Conservation (phyloP, 2,113 vertebrate genomes). For the Scomber colias region DNA sequence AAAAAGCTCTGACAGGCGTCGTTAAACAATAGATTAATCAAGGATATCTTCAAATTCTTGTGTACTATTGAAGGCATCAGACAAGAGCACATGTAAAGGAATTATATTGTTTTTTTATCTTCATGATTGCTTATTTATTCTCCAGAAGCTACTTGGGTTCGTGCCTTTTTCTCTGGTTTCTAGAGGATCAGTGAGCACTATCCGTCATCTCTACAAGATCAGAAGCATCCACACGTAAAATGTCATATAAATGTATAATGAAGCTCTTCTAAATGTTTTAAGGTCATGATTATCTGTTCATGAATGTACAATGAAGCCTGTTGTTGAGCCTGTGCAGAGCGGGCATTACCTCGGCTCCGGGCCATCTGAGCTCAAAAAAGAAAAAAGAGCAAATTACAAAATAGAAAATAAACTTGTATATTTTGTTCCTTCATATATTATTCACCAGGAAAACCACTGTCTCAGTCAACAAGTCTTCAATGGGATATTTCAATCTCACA, state of each 20-base stretch:
- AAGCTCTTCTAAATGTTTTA: constrained; percentile 60
- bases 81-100: background rate
- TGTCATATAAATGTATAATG: constrained; percentile 75
- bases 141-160: constrained; percentile 29
- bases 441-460: constrained; percentile 37
- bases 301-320: constrained; percentile 59
- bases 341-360: constrained; percentile 32
- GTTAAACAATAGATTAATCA: constrained; percentile 32
- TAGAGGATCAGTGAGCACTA: constrained; percentile 46
- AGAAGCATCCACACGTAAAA: constrained; percentile 62
- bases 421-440: constrained; percentile 49
- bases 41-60: constrained; percentile 12
- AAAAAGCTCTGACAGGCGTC: constrained; percentile 40
- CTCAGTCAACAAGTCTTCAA: constrained; percentile 13
- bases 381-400: constrained; percentile 43
- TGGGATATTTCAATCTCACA: constrained; percentile 6
- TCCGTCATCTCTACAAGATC: constrained; percentile 44
- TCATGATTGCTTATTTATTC: constrained; percentile 48
- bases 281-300: constrained; percentile 56
- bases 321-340: constrained; percentile 15
- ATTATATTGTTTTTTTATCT: constrained; percentile 27
- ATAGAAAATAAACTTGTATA: constrained; percentile 56
- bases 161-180: constrained; percentile 19
- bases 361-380: constrained; percentile 11
- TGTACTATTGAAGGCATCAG: constrained; percentile 13